These are phyloP conservation scores for Rhynchotus rufescens DNA, from an alignment of 2,797 vertebrate genomes.

Conservation along the genomic window DNA sequence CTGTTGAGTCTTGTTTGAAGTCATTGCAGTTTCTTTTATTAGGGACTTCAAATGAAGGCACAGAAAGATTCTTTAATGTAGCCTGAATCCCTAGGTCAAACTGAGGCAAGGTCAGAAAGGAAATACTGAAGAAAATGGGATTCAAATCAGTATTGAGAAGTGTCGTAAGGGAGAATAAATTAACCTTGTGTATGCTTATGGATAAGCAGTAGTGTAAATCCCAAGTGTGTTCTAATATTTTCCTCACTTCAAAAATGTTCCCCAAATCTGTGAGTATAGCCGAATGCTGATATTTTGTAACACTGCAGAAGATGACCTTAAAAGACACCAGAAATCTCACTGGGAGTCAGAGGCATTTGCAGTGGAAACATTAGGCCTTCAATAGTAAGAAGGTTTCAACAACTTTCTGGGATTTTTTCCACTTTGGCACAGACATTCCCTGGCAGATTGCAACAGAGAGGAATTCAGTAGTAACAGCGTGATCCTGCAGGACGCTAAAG, in stretches of 20 bases:
- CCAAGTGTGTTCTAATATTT: background rate
- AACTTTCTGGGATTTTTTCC: conserved; percentile 55
- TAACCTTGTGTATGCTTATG: rapidly evolving
- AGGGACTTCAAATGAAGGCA: background rate
- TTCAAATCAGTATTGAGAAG: background rate
- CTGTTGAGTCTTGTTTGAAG: background rate
- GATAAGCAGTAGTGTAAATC: background rate
- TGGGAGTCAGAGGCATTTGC: conserved; percentile 36
- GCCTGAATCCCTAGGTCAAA: background rate
- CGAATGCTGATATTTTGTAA: conserved; percentile 3
- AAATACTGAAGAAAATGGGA: background rate
- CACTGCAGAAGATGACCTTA: conserved; percentile 18
- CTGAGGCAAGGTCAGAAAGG: background rate
- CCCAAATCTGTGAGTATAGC: background rate
- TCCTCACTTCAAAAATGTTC: conserved; percentile 28
- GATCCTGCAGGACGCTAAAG: background rate
- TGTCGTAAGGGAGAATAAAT: background rate
- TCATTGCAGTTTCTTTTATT: background rate
- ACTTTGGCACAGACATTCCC: conserved; percentile 37
- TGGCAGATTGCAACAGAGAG: conserved; percentile 50
- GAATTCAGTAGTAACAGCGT: conserved; percentile 40
- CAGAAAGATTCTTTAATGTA: background rate
- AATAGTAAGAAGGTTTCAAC: conserved; percentile 50
- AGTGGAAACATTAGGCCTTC: conserved; percentile 57
- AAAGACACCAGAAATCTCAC: conserved; percentile 46